Conservation (phyloP, 2,797 vertebrate species). For the Tokudaia tokunoshimensis region DNA sequence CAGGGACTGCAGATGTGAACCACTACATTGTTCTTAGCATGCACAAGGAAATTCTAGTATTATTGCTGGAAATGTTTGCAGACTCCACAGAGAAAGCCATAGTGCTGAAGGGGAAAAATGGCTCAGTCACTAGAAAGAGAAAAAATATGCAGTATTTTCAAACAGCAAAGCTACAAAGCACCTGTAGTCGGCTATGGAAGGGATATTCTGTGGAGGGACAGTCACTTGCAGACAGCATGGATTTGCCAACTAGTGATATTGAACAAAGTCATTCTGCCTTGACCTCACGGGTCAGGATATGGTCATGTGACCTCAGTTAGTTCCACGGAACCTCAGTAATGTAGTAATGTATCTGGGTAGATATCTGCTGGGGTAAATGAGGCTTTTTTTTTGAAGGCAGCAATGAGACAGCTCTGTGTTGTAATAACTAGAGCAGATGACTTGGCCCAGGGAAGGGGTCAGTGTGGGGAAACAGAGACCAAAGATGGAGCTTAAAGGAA, state of each 20-base stretch:
- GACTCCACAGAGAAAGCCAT: neutral
- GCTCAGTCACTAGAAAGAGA: neutral
- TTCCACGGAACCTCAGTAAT: neutral
- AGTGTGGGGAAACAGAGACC: neutral
- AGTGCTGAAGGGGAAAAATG: neutral
- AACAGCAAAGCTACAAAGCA: neutral
- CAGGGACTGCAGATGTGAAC: neutral
- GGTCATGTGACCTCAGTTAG: neutral
- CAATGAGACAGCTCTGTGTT: neutral
- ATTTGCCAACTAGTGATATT: neutral
- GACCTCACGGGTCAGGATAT: neutral
- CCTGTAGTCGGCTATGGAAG: neutral
- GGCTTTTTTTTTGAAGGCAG: no score
- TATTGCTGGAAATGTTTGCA: conserved; percentile 26
- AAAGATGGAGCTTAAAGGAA: neutral
- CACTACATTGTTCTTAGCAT: neutral
- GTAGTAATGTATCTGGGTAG: neutral
- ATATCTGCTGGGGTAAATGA: neutral
- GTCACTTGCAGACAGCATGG: neutral
- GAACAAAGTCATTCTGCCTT: neutral
- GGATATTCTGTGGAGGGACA: neutral
- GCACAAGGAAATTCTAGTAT: neutral
- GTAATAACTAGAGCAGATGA: neutral
- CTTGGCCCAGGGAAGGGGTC: neutral
- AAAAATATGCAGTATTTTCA: neutral